Percentiles rank a stretch among this genome's conserved stretches.
These are phyloP conservation scores for Drosophila burlai DNA, from an alignment of 1,140 invertebrate species.

Conservation along the genomic window DNA sequence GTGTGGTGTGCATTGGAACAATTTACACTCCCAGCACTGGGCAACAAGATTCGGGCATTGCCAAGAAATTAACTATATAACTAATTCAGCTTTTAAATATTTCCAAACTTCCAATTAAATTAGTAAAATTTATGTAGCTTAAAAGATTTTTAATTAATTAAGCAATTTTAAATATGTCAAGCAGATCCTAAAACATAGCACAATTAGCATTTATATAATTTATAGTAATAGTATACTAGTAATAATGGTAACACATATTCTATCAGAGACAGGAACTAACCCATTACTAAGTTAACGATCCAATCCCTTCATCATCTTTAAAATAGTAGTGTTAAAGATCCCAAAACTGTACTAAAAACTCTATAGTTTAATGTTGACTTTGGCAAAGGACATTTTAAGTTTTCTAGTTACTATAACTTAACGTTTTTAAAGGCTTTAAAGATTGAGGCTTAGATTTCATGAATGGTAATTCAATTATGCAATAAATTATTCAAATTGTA, in stretches of 20 bases:
- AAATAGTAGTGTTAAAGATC: too few species aligned
- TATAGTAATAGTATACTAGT: background rate
- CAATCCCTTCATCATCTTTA: too few species aligned
- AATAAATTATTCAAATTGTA: background rate
- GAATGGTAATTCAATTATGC: too few species aligned
- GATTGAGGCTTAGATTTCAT: too few species aligned
- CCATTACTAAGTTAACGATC: too few species aligned
- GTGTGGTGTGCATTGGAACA: conserved; percentile 48
- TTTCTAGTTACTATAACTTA: too few species aligned
- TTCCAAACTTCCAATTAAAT: background rate
- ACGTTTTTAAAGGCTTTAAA: background rate
- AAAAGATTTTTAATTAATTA: background rate
- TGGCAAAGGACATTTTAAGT: background rate
- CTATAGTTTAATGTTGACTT: too few species aligned
- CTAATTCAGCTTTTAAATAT: background rate
- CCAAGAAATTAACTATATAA: background rate
- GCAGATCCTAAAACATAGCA: background rate
- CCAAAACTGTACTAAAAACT: background rate
- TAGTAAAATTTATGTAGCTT: background rate
- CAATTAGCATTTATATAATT: background rate
- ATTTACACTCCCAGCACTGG: conserved; percentile 63
- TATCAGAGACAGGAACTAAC: too few species aligned
- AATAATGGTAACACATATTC: too few species aligned
- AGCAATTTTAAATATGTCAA: conserved; percentile 1
- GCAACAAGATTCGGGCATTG: conserved; percentile 53